Evolutionary conservation across 2,797 vertebrate species (phyloP).

Genomic region (Cirrhinus molitorella): DNA sequence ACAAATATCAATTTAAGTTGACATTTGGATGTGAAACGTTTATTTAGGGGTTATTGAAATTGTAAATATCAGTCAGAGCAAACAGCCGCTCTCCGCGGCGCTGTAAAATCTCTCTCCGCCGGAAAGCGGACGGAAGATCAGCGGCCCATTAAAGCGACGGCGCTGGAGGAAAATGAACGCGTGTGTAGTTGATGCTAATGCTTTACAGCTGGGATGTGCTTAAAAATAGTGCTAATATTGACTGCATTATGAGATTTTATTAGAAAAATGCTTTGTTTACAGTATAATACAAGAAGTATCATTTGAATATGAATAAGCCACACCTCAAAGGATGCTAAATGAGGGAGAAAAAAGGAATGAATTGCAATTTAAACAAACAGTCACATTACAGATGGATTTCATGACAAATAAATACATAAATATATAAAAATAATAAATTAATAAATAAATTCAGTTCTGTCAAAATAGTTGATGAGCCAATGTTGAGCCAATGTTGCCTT

Average conservation of each 20-base stretch:
- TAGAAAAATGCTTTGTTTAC: background rate
- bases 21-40: slow-evolving; percentile 39
- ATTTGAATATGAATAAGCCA: background rate
- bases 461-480: no score
- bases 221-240: background rate
- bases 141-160: background rate
- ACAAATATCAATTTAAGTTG: slow-evolving; percentile 40
- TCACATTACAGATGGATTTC: background rate
- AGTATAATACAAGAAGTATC: background rate
- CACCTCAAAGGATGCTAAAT: background rate
- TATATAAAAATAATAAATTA: no score
- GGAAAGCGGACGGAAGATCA: background rate
- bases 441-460: background rate
- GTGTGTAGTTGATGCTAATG: slow-evolving; percentile 28
- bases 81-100: background rate
- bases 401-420: background rate
- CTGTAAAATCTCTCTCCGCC: slow-evolving; percentile 10
- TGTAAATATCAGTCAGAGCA: slow-evolving; percentile 39
- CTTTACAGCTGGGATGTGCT: background rate
- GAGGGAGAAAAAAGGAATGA: background rate
- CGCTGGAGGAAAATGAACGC: slow-evolving; percentile 3
- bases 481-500: background rate
- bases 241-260: background rate
- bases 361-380: background rate
- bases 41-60: slow-evolving; percentile 30